Evolutionary conservation across 2,797 vertebrate genomes (phyloP).

Genomic region (Amphiprion clarkii): DNA sequence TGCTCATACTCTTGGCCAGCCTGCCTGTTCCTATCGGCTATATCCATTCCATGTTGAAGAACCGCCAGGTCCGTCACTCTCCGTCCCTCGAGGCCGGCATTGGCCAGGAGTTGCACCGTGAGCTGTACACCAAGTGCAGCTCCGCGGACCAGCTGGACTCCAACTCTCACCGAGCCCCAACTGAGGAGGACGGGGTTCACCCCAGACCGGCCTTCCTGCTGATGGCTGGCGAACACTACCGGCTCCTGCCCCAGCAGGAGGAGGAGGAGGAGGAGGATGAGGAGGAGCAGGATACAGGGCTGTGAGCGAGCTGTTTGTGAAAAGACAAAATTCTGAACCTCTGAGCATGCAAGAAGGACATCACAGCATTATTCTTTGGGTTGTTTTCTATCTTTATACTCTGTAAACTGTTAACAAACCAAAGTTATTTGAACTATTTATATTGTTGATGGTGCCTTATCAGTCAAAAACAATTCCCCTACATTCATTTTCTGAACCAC

Average conservation of each 20-base stretch:
- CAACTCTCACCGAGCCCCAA: slow-evolving; percentile 31
- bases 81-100: slow-evolving; percentile 27
- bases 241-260: slow-evolving; percentile 82
- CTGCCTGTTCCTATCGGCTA: slow-evolving; percentile 86
- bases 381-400: slow-evolving; percentile 17
- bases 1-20: slow-evolving; percentile 82
- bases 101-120: slow-evolving; percentile 65
- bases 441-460: slow-evolving; percentile 18
- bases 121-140: slow-evolving; percentile 83
- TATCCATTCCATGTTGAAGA: slow-evolving; percentile 67
- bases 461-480: slow-evolving; percentile 5
- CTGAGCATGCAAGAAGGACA: background rate
- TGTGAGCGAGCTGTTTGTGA: slow-evolving; percentile 55
- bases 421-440: slow-evolving; percentile 46
- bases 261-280: slow-evolving; percentile 81
- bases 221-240: slow-evolving; percentile 78
- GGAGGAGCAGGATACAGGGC: slow-evolving; percentile 77
- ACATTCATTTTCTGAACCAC: slow-evolving; percentile 32
- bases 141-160: slow-evolving; percentile 75
- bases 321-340: slow-evolving; percentile 16
- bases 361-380: slow-evolving; percentile 8
- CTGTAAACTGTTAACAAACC: slow-evolving; percentile 21
- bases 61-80: background rate
- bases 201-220: slow-evolving; percentile 73
- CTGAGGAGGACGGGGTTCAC: slow-evolving; percentile 51